Base-by-base conservation (phyloP, 2,888 invertebrate genomes). In the Nephrocerus scutellatus region DNA sequence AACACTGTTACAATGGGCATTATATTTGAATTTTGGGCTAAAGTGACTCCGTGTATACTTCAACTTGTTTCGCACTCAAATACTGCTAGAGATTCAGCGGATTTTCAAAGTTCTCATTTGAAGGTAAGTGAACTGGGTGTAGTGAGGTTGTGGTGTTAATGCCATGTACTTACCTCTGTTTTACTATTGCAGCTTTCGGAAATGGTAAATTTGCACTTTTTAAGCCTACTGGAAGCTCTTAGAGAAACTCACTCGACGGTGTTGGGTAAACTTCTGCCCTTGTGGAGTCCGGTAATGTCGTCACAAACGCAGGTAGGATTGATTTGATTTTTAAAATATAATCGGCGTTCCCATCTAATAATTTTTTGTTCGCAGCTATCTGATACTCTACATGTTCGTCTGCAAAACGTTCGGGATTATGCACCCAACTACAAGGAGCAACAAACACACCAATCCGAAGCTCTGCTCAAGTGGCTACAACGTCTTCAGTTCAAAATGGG, bases 11-110 rank as follows among this genome's bases (percentile, higher is more conserved):
- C 84, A 2, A 77, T 83, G 70, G 83, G 82, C 49, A 86, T 91
- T 49, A 75, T 97, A 37, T 81, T 95, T 53, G 96, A 97, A 72
- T 98, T 98, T 75, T 98, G 98, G 98, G 89, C 90, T 34, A 89
- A 96, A 69, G 87, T 98, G 6, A 96, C 97, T 24, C 97, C 97
- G 0, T 89, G 87, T 45, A 84, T 98, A 41, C 73, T 98, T 45
- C 92, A 96, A 63, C 74, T 98, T 40, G 82, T 97, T 23, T 83
- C 87, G 9, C 85, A 88, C 60, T 87, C 93, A 9, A 95, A 89
- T 77, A 79, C 88, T 67, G 88, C 91, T 56, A 74, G 80, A 70
- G 63, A 63, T 31, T 53, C 19, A 29, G 39, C 46, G 2, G 54
- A 56, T 31, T 56, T 49, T 31, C 52, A 55, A 23, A 53, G 54